Conservation (phyloP, 2,888 invertebrate genomes). For the Calephelis perditalis region DNA sequence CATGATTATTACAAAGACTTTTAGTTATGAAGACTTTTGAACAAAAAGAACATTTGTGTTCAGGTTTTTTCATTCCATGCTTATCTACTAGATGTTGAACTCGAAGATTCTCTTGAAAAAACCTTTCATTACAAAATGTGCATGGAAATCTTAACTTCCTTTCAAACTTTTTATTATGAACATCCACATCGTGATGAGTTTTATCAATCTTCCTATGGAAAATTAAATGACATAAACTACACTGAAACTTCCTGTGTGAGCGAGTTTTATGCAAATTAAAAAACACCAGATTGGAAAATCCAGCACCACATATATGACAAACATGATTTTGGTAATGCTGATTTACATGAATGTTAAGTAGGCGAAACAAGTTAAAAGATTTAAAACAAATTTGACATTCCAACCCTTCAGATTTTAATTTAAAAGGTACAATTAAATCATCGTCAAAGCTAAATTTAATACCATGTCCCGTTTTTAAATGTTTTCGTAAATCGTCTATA, state of each 20-base stretch:
- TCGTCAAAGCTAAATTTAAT: slow-evolving; percentile 41
- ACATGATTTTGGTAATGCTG: slow-evolving; percentile 61
- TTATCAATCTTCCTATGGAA: slow-evolving; percentile 41
- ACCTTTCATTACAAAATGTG: slow-evolving; percentile 47
- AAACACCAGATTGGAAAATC: slow-evolving; percentile 57
- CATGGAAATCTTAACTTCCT: slow-evolving; percentile 51
- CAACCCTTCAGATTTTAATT: slow-evolving; percentile 40
- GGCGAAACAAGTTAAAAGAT: slow-evolving; percentile 45
- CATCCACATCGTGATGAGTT: slow-evolving; percentile 36
- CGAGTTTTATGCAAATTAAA: slow-evolving; percentile 55
- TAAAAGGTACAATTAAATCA: slow-evolving; percentile 57
- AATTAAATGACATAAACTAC: slow-evolving; percentile 41
- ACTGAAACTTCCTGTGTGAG: slow-evolving; percentile 43
- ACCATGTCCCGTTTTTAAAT: slow-evolving; percentile 42
- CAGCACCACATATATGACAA: slow-evolving; percentile 60
- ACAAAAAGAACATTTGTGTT: slow-evolving; percentile 50
- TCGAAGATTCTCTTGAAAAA: slow-evolving; percentile 48
- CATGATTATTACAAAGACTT: slow-evolving; percentile 57
- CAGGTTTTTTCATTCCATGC: slow-evolving; percentile 51
- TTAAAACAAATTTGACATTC: slow-evolving; percentile 56
- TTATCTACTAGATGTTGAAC: slow-evolving; percentile 45
- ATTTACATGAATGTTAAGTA: slow-evolving; percentile 62
- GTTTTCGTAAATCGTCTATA: slow-evolving; percentile 39
- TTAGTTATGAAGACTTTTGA: slow-evolving; percentile 53
- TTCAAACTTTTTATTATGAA: slow-evolving; percentile 39